Base-by-base conservation (phyloP, 2,888 invertebrate genomes). In the Watsonalla cultraria region DNA sequence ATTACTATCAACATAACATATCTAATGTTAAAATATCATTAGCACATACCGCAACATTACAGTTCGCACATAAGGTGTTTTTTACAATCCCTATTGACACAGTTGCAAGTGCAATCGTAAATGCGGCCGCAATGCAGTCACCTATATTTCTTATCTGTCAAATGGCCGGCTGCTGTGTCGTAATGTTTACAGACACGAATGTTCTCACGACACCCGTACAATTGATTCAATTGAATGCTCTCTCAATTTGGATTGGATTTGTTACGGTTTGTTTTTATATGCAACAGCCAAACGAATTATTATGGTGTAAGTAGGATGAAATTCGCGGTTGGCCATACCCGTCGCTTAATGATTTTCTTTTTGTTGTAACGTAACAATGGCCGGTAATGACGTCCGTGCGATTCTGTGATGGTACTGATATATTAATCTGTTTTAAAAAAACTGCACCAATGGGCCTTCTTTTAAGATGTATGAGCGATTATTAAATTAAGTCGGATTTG, bases 121-220 rank as follows among this genome's bases (percentile, higher is more conserved):
- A 37, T 51, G 46, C 33, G 53, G 47, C 35, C 45, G 53, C 61
- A 58, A 61, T 47, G 53, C 61, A 58, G 62, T 74, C 74, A 73
- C 78, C 78, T 71, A 81, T 73, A 73, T 79, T 70, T 61, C 63
- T 76, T 78, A 80, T 78, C 82, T 60, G 61, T 54, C 54, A 51
- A 53, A 55, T 54, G 51, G 56, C 55, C 47, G 51, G 54, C 57
- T 51, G 51, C 58, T 50, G 64, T 79, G 76, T 70, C 66, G 79
- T 65, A 77, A 78, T 70, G 65, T 74, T 76, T 73, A 61, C 71
- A 65, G 69, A 66, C 64, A 58, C 58, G 58, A 72, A 70, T 64
- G 70, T 80, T 83, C 84, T 83, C 83, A 83, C 84, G 83, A 66
- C 65, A 66, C 60, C 66, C 68, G 64, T 71, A 61, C 68, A 74